Evolutionary conservation across 2,113 vertebrate genomes (phyloP), one percentile per base, ranked within the genome.

Genomic region (Ophthalmolycus amberensis): DNA sequence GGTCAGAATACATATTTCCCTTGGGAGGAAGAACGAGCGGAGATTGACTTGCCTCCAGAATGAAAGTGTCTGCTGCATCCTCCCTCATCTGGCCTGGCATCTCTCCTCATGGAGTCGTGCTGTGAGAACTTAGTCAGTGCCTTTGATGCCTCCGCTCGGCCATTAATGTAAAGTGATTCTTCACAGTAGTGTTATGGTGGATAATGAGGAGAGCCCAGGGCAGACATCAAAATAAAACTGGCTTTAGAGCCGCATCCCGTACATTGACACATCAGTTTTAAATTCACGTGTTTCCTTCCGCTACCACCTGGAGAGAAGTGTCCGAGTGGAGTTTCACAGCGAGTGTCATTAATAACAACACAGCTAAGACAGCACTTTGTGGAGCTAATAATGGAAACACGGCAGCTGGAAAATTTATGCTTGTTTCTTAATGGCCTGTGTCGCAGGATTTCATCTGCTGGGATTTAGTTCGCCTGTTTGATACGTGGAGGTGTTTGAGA

Each of bases 151-250:
- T 79, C 60, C 37, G 5, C 63, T 79, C 22, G 4, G 9, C 71
- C 68, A 65, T 83, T 71, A 89, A 90, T 82, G 69, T 77, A 87
- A 86, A 88, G 79, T 71, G 80, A 83, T 83, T 87, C 52, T 71
- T 87, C 78, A 83, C 38, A n/a, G 69, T 44, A 42, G 59, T 72
- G 74, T 75, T 80, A 52, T 79, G 71, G 78, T 37, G 58, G 80
- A 37, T 91, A 85, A 88, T 86, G 73, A 92, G 79, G 22, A 67
- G 78, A 79, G 70, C 76, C 64, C 62, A 32, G 48, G 73, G 58
- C 27, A 22, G 63, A 89, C 29, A 86, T 69, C 40, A 75, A 79
- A 85, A 89, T 72, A 75, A 82, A 80, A 38, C 67, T 65, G 56
- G 50, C 38, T 59, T 69, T 56, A 44, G 58, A 67, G 46, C 65